Conservation (phyloP, 2,797 vertebrate species). For the Leuciscus waleckii region DNA sequence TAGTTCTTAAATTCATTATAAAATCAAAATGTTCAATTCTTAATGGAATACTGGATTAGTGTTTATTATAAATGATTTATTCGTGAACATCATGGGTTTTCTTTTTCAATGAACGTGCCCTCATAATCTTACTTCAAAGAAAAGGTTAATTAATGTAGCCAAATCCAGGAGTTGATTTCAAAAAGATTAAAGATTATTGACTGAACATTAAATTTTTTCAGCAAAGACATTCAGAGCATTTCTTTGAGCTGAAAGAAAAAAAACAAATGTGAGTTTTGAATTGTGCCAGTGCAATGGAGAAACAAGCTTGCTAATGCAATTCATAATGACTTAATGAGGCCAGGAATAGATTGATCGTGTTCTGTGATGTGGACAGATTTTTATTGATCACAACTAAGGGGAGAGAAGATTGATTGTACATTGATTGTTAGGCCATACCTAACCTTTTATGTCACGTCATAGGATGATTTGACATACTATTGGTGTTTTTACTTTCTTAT, state of each 20-base stretch:
- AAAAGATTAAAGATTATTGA: not conserved
- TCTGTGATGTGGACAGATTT: conserved; percentile 56
- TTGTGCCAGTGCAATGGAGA: not conserved
- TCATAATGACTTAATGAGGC: conserved; percentile 61
- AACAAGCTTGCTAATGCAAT: conserved; percentile 49
- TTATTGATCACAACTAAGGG: conserved; percentile 62
- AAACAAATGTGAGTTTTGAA: not conserved
- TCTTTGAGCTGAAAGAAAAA: not conserved
- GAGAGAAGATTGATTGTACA: conserved; percentile 58
- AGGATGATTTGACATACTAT: too few relatives aligned
- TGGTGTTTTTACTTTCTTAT: not conserved
- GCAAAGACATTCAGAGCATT: not conserved
- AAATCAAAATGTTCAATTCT: not conserved
- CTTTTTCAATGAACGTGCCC: not conserved
- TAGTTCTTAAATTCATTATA: not conserved
- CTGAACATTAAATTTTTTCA: not conserved
- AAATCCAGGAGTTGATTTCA: not conserved
- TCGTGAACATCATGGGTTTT: too few relatives aligned
- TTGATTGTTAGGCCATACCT: not conserved
- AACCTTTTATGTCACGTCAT: not conserved
- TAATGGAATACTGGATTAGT: not conserved
- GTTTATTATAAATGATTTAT: not conserved
- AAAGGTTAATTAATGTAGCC: not conserved
- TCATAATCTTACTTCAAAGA: not conserved
- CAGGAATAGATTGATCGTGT: conserved; percentile 64